Evolutionary conservation across 1,140 invertebrate species (phyloP), one percentile per base, ranked within the genome.

Genomic region (Bombus affinis): DNA sequence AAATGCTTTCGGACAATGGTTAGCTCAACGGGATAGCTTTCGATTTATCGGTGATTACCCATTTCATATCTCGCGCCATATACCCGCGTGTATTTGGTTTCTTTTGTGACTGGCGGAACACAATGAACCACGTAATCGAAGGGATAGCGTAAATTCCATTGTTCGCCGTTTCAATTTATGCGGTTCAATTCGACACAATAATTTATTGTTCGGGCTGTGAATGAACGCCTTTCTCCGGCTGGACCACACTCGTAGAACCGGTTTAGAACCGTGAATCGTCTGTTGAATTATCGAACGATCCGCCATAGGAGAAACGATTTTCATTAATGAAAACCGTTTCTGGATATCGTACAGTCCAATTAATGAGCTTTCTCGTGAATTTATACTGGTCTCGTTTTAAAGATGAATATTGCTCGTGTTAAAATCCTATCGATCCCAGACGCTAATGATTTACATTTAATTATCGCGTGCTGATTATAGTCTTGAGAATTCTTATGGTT

Each of bases 161-260:
- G 78, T 80, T 80, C 73, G 44, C 32, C n/a, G 44, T 75, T 75
- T 75, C 73, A 44, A 75, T 75, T 75, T 75, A 75, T 75, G 73
- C 73, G 32, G 22, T 13, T 25, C 37, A 25, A 53, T 70, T 80
- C 78, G 44, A 70, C 62, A 44, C 65, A 80, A 81, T 81, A 74
- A 81, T 81, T 81, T 75, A 75, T 82, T 73, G 71, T 82, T 75
- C n/a, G 35, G 3, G 39, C 53, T 18, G 53, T 82, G 70, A 62
- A 73, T 82, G 68, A 65, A 57, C 53, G 37, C 70, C 80, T 72
- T 73, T 82, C 53, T 74, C 53, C 47, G 35, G 25, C 35, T 47
- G 65, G 78, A 68, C 65, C 78, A 70, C 78, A 80, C 78, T 47
- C n/a, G 78, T 37, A 13, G 78, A 80, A 80, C 78, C 78, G 78